Percentiles rank a stretch among this genome's conserved stretches.
Evolutionary conservation across 53 echinoderm and acorn worm genomes (phyloP).

Genomic region (Zoroaster sp.): DNA sequence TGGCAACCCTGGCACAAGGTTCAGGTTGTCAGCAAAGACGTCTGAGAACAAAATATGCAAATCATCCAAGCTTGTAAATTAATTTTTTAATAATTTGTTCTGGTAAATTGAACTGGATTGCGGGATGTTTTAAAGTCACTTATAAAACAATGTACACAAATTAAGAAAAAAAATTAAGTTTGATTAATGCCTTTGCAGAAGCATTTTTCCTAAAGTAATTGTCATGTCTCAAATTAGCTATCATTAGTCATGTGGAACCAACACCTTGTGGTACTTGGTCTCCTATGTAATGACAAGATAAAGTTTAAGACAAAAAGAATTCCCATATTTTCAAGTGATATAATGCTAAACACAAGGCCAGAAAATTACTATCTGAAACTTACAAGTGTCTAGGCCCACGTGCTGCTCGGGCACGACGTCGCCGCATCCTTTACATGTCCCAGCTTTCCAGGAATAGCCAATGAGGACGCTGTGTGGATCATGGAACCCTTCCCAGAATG

Average conservation of each 20-base stretch:
- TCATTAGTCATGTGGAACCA: not conserved
- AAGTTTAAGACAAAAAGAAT: too few relatives aligned
- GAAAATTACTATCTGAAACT: not conserved
- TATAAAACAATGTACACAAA: not conserved
- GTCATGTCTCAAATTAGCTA: not conserved
- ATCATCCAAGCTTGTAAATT: not conserved
- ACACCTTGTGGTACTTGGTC: not conserved
- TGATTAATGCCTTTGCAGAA: not conserved
- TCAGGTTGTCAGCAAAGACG: not conserved
- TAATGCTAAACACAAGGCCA: not conserved
- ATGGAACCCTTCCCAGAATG: slow-evolving; percentile 58
- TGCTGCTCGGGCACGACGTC: slow-evolving; percentile 49
- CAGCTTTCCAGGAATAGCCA: slow-evolving; percentile 34
- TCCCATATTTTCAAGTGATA: not conserved
- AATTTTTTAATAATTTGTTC: not conserved
- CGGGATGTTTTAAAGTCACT: not conserved
- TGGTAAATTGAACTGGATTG: not conserved
- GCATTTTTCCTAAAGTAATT: not conserved
- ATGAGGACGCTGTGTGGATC: slow-evolving; percentile 39
- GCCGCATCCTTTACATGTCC: slow-evolving; percentile 46
- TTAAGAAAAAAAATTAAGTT: not conserved
- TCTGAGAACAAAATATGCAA: not conserved
- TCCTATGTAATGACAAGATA: not conserved
- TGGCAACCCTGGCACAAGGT: slow-evolving; percentile 46
- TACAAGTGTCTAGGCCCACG: slow-evolving; percentile 37